Percentiles rank a stretch among this genome's conserved stretches.
These are phyloP conservation scores for Onychomys leucogaster DNA, from an alignment of 2,797 vertebrate species.

Conservation along the genomic window DNA sequence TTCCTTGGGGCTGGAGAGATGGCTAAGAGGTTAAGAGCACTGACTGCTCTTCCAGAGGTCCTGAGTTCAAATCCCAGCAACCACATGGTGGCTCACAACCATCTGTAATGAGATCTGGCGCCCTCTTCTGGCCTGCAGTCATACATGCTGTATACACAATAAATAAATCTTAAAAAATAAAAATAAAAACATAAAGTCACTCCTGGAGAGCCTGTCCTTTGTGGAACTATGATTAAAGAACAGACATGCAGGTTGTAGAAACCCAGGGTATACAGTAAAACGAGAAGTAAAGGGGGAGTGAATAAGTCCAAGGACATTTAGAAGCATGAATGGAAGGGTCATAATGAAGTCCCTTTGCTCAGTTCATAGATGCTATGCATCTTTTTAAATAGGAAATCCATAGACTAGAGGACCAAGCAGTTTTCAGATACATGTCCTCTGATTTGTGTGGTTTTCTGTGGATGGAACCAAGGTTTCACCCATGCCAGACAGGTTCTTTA, in stretches of 20 bases:
- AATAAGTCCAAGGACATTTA: background rate
- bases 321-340: background rate
- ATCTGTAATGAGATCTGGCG: too few species aligned
- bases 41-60: too few species aligned
- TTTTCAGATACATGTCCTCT: slow-evolving; percentile 75
- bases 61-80: too few species aligned
- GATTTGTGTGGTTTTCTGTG: background rate
- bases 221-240: slow-evolving; percentile 73
- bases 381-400: slow-evolving; percentile 60
- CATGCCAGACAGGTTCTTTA: background rate
- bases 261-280: slow-evolving; percentile 11
- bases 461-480: background rate
- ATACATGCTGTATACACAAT: too few species aligned
- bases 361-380: background rate
- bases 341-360: background rate
- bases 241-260: slow-evolving; percentile 74
- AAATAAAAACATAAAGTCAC: slow-evolving; percentile 74
- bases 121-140: too few species aligned
- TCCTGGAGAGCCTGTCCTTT: slow-evolving; percentile 76
- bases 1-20: too few species aligned
- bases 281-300: background rate
- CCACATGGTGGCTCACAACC: too few species aligned
- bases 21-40: too few species aligned
- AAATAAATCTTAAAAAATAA: too few species aligned
- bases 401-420: slow-evolving; percentile 58